phyloP scores from a whole-genome alignment of 2,888 invertebrate species.

The Ectobius pallidus region DNA sequence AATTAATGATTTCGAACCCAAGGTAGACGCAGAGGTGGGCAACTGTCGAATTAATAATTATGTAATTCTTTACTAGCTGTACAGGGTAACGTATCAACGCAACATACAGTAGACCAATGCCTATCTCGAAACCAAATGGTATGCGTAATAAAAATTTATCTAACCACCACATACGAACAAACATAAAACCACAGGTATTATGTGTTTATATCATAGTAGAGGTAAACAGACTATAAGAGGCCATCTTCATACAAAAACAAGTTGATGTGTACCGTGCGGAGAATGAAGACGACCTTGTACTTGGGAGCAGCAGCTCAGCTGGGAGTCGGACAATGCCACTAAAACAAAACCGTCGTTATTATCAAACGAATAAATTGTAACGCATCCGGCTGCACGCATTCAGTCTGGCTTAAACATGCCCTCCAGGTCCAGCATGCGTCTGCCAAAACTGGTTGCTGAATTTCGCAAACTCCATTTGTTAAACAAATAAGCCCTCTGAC shows the following conservation, averaged over 20 bases:
- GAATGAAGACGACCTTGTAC: conserved; percentile 4
- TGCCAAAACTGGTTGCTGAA: not conserved
- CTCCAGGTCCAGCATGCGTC: not conserved
- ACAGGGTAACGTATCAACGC: no score
- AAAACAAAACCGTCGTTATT: no score
- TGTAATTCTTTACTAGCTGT: no score
- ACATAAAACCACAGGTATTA: no score
- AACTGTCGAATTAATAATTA: no score
- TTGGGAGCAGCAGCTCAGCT: not conserved
- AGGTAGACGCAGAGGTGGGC: no score
- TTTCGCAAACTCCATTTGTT: not conserved
- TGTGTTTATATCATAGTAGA: no score
- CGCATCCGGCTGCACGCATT: conserved; percentile 1
- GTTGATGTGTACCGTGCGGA: not conserved
- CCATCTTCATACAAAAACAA: not conserved
- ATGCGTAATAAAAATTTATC: no score
- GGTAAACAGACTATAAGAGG: not conserved
- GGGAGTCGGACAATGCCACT: not conserved
- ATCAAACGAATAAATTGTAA: not conserved
- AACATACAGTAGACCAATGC: no score
- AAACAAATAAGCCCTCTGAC: no score
- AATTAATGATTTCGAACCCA: no score
- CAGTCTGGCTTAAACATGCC: not conserved
- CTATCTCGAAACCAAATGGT: no score
- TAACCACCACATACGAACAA: not conserved